Base-by-base conservation (phyloP, 2,888 invertebrate species). In the Tupiocoris notatus region DNA sequence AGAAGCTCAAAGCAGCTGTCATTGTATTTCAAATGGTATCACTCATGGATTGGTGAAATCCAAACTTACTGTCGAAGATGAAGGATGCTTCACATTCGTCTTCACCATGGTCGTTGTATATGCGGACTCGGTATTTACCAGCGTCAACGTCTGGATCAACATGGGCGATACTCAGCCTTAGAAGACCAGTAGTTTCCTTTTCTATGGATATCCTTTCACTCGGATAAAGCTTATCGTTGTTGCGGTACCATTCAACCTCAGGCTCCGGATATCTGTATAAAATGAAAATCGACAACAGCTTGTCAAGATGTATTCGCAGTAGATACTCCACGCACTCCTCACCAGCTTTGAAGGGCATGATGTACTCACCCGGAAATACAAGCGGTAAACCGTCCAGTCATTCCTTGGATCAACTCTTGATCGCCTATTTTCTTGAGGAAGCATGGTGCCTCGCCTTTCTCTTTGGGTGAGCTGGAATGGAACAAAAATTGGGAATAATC, bases 381-480 rank as follows among this genome's bases (percentile, higher is more conserved):
- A 75, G 95, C 95, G n/a, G 95, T 96, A 84, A 96, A 95, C 85
- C 94, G 94, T 74, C 93, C 95, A 61, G 92, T 90, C 91, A 95
- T 93, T 54, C 94, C 93, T 82, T 91, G 90, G 84, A 91, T 91
- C 73, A 94, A 89, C 84, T 95, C 95, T 58, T 91, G 91, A 83
- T 95, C 95, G 0, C 94, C 94, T 81, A 95, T 92, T 82, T 90
- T 91, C 86, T 96, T 96, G 81, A 96, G 85, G 88, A 96, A 96
- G 64, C 90, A 88, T 2, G 96, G 95, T 0, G 94, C 89, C 83
- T 96, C 95, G 58, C 79, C 79, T 24, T 79, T 79, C 21, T 78
- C 79, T 39, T 70, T 76, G 12, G 78, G 65, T 18, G 70, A 56
- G 2, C 79, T 79, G 58, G 16, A 75, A 75, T 18, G n/a, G n/a